Evolutionary conservation across 1,140 invertebrate species (phyloP).

Genomic region (Temnothorax nylanderi): DNA sequence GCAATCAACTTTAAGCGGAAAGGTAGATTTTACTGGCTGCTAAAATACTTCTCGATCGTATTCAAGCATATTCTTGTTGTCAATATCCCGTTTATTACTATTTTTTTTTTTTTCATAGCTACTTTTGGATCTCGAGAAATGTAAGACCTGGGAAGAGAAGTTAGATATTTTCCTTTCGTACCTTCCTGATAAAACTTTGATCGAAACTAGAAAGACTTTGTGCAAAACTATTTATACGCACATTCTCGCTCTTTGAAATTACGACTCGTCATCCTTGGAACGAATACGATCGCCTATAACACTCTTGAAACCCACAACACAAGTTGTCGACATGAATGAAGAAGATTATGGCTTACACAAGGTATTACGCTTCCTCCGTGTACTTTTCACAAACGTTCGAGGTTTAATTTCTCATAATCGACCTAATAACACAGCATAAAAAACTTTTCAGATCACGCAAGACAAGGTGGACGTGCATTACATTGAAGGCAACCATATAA

Average conservation of each 20-base stretch:
- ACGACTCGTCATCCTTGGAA: constrained; percentile 79
- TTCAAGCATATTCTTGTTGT: background rate
- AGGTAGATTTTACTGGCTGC: constrained; percentile 67
- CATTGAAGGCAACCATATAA: constrained; percentile 88
- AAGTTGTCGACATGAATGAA: constrained; percentile 83
- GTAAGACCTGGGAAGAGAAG: constrained; percentile 81
- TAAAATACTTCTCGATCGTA: background rate
- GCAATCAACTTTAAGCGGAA: constrained; percentile 52
- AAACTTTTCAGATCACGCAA: constrained; percentile 77
- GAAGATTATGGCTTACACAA: constrained; percentile 88
- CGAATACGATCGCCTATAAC: constrained; percentile 87
- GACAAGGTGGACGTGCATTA: constrained; percentile 76
- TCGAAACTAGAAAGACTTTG: constrained; percentile 84
- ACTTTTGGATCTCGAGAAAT: constrained; percentile 80
- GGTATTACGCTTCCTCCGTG: constrained; percentile 67
- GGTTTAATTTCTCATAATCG: constrained; percentile 20
- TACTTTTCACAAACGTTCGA: background rate
- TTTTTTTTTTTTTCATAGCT: constrained; percentile 74
- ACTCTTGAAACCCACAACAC: constrained; percentile 88
- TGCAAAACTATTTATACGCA: constrained; percentile 86
- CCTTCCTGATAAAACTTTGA: constrained; percentile 59
- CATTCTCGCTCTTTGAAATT: constrained; percentile 86
- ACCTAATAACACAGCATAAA: background rate
- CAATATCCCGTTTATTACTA: background rate
- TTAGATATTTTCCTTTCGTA: constrained; percentile 72